A percentile compares a stretch with the other conserved stretches of the same genome.
Conservation (phyloP, 2,113 vertebrate species). For the Pedionomus torquatus region DNA sequence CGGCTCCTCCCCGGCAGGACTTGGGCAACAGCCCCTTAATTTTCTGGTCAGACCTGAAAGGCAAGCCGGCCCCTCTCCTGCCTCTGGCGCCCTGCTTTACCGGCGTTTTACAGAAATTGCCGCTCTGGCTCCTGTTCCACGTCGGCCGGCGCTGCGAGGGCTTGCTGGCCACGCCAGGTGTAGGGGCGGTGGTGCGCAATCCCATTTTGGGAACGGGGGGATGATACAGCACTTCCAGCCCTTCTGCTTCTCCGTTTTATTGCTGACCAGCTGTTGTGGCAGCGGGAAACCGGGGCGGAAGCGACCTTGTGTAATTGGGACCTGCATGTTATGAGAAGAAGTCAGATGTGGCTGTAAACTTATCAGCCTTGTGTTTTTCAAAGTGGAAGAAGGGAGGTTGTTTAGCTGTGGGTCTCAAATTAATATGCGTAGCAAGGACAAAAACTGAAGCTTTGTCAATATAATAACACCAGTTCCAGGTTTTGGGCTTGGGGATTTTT, state of each 20-base stretch:
- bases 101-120: background rate
- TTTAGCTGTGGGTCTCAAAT: background rate
- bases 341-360: background rate
- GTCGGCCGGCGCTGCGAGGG: rapidly evolving
- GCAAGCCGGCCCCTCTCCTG: too few species aligned
- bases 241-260: background rate
- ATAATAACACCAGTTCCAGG: too few species aligned
- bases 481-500: background rate
- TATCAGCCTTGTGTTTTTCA: background rate
- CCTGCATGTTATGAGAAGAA: background rate
- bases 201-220: background rate
- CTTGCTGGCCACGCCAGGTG: background rate
- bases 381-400: background rate
- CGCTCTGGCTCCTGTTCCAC: background rate
- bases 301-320: background rate
- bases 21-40: rapidly evolving
- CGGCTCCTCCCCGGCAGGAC: background rate
- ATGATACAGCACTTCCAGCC: background rate
- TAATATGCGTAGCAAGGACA: background rate
- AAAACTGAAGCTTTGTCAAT: background rate
- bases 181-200: background rate
- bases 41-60: too few species aligned
- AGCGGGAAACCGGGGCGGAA: background rate
- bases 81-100: background rate
- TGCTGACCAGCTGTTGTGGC: background rate